Conservation (phyloP, 2,797 vertebrate species). For the Echeneis naucrates region DNA sequence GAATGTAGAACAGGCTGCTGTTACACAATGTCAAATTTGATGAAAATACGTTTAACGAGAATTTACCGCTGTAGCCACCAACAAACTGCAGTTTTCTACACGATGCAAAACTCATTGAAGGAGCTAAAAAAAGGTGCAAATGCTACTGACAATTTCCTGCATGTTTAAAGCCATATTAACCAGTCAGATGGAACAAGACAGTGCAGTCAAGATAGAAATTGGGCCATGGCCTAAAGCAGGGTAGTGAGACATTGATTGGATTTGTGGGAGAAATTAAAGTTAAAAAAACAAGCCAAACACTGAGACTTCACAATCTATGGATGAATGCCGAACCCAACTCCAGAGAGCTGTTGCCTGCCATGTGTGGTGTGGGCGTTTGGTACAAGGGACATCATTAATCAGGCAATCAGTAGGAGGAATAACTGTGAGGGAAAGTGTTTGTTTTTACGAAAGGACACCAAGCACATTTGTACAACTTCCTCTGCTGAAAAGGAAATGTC, state of each 20-base stretch:
- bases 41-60: background rate
- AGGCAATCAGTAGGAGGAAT: conserved; percentile 50
- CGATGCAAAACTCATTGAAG: background rate
- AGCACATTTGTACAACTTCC: conserved; percentile 39
- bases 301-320: conserved; percentile 12
- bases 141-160: conserved; percentile 6
- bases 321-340: background rate
- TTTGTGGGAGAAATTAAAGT: conserved; percentile 28
- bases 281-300: background rate
- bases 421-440: conserved; percentile 33
- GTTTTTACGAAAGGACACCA: conserved; percentile 22
- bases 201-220: background rate
- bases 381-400: conserved; percentile 49
- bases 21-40: background rate
- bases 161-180: conserved; percentile 10
- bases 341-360: conserved; percentile 11
- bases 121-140: background rate
- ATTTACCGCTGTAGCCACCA: background rate
- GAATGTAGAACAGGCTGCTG: background rate
- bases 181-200: background rate
- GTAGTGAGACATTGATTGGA: conserved; percentile 19
- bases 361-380: conserved; percentile 43
- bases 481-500: conserved; percentile 13
- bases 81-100: background rate
- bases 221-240: conserved; percentile 2